These are phyloP conservation scores for Drosophila formosana DNA, from an alignment of 2,888 invertebrate species.

Conservation along the genomic window DNA sequence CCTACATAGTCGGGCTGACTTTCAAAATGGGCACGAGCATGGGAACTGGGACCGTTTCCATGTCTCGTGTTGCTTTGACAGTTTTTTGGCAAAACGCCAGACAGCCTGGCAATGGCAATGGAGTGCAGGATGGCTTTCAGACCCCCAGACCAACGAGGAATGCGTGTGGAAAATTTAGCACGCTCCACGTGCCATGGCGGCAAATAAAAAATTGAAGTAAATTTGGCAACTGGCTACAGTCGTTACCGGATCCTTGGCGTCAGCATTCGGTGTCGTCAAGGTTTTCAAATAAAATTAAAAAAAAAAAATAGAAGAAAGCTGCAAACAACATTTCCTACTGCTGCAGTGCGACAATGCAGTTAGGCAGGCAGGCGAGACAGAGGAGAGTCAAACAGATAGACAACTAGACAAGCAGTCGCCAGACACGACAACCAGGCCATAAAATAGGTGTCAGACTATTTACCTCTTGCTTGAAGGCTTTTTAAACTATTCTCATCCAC, in stretches of 20 bases:
- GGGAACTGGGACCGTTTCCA: slow-evolving; percentile 25
- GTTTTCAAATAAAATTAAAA: slow-evolving; percentile 42
- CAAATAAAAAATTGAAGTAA: slow-evolving; percentile 79
- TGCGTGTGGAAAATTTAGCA: slow-evolving; percentile 81
- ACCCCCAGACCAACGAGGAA: slow-evolving; percentile 50
- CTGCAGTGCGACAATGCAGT: slow-evolving; percentile 73
- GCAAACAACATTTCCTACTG: slow-evolving; percentile 35
- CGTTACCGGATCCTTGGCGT: slow-evolving; percentile 59
- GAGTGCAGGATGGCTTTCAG: slow-evolving; percentile 37
- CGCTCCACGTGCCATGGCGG: slow-evolving; percentile 72
- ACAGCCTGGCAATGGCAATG: slow-evolving; percentile 43
- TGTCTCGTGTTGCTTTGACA: slow-evolving; percentile 78
- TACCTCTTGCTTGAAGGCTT: slow-evolving; percentile 17
- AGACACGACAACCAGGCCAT: slow-evolving; percentile 26
- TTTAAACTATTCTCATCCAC: slow-evolving; percentile 8
- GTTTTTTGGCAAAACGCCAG: slow-evolving; percentile 76
- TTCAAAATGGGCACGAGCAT: slow-evolving; percentile 15
- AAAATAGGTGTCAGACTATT: slow-evolving; percentile 39
- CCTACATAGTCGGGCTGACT: slow-evolving; percentile 28
- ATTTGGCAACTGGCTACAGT: slow-evolving; percentile 76
- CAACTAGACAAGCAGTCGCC: slow-evolving; percentile 51
- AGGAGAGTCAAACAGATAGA: slow-evolving; percentile 31
- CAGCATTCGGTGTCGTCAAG: slow-evolving; percentile 63
- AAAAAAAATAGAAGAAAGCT: slow-evolving; percentile 9
- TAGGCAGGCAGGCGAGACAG: slow-evolving; percentile 44